These are phyloP conservation scores for Gobiocypris rarus DNA, from an alignment of 2,113 vertebrate species.

Conservation along the genomic window DNA sequence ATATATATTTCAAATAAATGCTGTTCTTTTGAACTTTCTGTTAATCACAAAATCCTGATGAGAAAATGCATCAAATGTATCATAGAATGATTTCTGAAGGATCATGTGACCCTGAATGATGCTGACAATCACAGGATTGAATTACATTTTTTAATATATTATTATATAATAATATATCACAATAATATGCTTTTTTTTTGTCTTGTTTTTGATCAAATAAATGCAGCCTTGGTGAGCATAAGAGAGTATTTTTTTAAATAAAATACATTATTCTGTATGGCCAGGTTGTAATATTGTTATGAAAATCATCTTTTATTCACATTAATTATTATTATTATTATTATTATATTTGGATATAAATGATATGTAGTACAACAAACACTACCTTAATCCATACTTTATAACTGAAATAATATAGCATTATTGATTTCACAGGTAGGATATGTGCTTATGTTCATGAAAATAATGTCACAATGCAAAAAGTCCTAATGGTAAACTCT, in stretches of 20 bases:
- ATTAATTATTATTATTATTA: background rate
- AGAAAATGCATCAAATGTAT: no score
- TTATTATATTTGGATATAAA: background rate
- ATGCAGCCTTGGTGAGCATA: background rate
- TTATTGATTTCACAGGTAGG: background rate
- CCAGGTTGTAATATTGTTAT: background rate
- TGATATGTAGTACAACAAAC: background rate
- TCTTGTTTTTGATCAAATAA: background rate
- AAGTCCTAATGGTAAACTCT: background rate
- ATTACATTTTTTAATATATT: background rate
- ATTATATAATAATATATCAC: background rate
- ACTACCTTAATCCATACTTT: background rate
- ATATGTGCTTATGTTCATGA: background rate
- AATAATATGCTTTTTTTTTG: background rate
- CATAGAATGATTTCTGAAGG: no score
- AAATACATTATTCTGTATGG: no score
- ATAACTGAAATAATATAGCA: background rate
- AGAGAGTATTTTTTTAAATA: background rate
- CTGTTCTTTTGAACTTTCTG: no score
- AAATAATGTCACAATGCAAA: background rate
- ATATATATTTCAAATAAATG: background rate
- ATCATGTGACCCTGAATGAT: background rate
- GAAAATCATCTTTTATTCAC: background rate
- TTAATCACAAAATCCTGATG: no score
- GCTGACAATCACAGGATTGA: background rate